Percentiles rank a stretch among this genome's conserved stretches.
These are phyloP conservation scores for Drosophila glabriapex DNA, from an alignment of 2,888 invertebrate genomes.

Conservation along the genomic window DNA sequence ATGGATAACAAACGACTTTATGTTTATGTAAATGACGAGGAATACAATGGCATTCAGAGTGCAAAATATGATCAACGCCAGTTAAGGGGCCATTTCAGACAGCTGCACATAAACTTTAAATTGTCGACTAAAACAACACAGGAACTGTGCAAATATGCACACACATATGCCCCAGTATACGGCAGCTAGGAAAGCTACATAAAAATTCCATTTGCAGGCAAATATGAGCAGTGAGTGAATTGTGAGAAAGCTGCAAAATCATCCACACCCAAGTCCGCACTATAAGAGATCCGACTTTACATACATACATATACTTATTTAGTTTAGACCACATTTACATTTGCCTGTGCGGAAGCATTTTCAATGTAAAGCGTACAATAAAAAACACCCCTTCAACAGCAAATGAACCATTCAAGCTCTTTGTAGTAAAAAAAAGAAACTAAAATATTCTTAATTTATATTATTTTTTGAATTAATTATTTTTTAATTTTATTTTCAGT, in stretches of 20 bases:
- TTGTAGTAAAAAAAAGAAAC: background rate
- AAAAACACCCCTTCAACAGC: background rate
- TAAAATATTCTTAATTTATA: background rate
- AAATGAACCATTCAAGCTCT: background rate
- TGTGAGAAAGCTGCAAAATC: constrained; percentile 29
- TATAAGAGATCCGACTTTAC: constrained; percentile 15
- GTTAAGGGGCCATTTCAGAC: constrained; percentile 46
- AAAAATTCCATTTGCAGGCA: constrained; percentile 69
- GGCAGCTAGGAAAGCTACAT: constrained; percentile 47
- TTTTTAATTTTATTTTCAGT: background rate
- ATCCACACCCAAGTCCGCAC: constrained; percentile 20
- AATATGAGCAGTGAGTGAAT: constrained; percentile 44
- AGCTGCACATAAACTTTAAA: constrained; percentile 65
- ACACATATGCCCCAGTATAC: background rate
- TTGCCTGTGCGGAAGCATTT: constrained; percentile 33
- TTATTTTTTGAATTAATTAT: background rate
- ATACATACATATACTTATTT: constrained; percentile 10
- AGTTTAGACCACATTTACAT: constrained; percentile 56
- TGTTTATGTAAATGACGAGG: constrained; percentile 74
- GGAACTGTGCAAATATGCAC: constrained; percentile 22
- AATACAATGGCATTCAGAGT: constrained; percentile 68
- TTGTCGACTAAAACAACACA: constrained; percentile 47
- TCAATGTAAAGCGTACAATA: constrained; percentile 19
- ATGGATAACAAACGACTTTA: constrained; percentile 71
- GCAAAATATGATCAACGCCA: constrained; percentile 74